A percentile compares a stretch with the other conserved stretches of the same genome.
phyloP scores from a whole-genome alignment of 53 echinoderm and acorn worm species.

The Holothuria leucospilota region DNA sequence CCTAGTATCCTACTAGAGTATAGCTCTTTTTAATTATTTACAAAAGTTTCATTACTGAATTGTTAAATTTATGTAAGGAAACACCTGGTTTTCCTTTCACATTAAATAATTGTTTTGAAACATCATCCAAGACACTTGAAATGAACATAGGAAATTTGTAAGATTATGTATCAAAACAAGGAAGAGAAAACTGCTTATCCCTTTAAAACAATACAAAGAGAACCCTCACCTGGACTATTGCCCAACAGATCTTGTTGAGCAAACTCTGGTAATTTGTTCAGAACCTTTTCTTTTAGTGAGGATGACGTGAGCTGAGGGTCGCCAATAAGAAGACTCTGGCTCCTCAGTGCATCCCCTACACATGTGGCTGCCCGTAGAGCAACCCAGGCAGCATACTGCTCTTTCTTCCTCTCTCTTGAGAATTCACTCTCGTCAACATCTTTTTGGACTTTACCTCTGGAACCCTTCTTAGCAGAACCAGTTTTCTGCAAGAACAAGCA shows the following conservation, averaged over 20 bases:
- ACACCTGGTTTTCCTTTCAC: too few species aligned
- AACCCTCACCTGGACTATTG: conserved; percentile 46
- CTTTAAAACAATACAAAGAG: too few species aligned
- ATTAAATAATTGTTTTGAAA: too few species aligned
- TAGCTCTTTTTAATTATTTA: too few species aligned
- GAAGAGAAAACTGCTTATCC: too few species aligned
- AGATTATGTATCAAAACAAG: too few species aligned
- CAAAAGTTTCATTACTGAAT: too few species aligned
- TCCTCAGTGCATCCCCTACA: conserved; percentile 75
- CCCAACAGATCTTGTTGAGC: conserved; percentile 80
- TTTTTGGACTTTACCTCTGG: conserved; percentile 30
- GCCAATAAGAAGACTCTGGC: conserved; percentile 83
- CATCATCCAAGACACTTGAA: too few species aligned
- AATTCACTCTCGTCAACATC: conserved; percentile 52
- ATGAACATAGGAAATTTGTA: too few species aligned
- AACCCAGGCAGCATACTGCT: conserved; percentile 83
- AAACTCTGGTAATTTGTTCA: conserved; percentile 72
- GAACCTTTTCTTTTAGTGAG: conserved; percentile 68
- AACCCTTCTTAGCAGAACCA: conserved; percentile 31
- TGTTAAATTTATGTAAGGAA: too few species aligned
- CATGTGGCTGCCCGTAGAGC: conserved; percentile 77
- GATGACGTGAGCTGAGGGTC: conserved; percentile 84
- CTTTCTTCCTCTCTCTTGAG: conserved; percentile 66
- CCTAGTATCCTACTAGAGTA: too few species aligned
- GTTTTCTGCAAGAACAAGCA: not conserved